These are phyloP conservation scores for Ambastaia sidthimunki DNA, from an alignment of 2,797 vertebrate genomes.

Conservation along the genomic window DNA sequence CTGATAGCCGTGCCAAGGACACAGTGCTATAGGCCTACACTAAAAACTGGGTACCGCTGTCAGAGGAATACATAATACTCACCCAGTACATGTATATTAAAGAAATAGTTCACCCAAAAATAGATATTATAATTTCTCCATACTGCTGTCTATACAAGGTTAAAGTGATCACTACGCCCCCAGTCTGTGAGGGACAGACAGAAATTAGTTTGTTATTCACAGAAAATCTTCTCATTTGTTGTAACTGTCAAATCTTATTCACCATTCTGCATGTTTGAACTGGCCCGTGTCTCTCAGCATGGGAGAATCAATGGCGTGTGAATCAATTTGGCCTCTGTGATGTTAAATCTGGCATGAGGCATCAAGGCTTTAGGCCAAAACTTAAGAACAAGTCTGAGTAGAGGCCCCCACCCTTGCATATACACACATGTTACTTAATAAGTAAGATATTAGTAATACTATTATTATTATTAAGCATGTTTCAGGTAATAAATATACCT, in stretches of 20 bases:
- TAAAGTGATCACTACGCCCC: neutral
- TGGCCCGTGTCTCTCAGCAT: too few species aligned
- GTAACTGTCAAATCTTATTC: too few species aligned
- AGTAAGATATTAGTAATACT: constrained; percentile 55
- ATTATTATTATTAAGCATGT: constrained; percentile 54
- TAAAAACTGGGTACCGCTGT: neutral
- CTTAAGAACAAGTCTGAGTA: too few species aligned
- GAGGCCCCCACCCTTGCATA: too few species aligned
- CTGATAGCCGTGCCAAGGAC: constrained; percentile 21
- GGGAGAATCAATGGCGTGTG: too few species aligned
- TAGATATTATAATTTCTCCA: neutral
- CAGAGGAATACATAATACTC: constrained; percentile 14
- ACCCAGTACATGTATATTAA: constrained; percentile 12
- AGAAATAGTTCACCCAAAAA: neutral
- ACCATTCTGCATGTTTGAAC: too few species aligned
- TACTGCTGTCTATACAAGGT: neutral
- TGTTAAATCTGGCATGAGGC: too few species aligned
- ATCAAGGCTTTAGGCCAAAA: too few species aligned
- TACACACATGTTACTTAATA: constrained; percentile 40
- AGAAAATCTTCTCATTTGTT: neutral
- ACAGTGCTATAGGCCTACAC: neutral
- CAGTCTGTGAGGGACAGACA: neutral
- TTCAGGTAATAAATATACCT: constrained; percentile 48
- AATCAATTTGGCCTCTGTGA: too few species aligned
- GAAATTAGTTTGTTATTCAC: neutral